These are phyloP conservation scores for Chloroceryle aenea DNA, from an alignment of 2,113 vertebrate species.

Conservation along the genomic window DNA sequence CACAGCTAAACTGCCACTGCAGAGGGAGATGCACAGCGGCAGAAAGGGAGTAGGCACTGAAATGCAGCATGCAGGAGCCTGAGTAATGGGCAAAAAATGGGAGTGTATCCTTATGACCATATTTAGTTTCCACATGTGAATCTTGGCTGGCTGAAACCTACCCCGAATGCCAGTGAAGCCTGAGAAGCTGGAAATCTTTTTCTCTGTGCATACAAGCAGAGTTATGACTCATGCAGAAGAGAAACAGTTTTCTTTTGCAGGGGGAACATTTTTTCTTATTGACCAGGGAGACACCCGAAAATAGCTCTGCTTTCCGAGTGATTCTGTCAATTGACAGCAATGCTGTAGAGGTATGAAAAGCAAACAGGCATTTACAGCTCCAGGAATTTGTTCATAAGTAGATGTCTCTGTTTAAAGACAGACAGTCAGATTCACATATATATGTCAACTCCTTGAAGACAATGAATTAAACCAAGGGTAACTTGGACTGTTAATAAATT, in stretches of 20 bases:
- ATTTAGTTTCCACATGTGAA: conserved; percentile 73
- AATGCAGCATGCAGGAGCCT: conserved; percentile 19
- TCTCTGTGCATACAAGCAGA: conserved; percentile 54
- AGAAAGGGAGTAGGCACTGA: conserved; percentile 47
- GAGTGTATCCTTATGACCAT: conserved; percentile 56
- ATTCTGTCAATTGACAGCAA: neutral
- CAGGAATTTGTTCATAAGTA: neutral
- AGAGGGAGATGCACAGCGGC: neutral
- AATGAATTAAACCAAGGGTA: neutral
- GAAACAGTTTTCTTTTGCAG: conserved; percentile 57
- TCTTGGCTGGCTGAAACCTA: conserved; percentile 53
- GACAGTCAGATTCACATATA: neutral
- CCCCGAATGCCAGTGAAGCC: conserved; percentile 55
- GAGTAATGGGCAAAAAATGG: conserved; percentile 62
- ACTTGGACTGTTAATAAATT: neutral
- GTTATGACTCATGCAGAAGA: conserved; percentile 73
- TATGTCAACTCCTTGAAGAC: neutral
- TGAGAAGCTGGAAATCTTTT: conserved; percentile 69
- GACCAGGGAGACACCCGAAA: conserved; percentile 25
- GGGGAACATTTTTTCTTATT: conserved; percentile 48
- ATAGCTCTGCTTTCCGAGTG: conserved; percentile 13
- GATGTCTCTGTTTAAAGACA: neutral
- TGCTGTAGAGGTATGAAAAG: neutral
- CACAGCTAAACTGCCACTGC: conserved; percentile 8
- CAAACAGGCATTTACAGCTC: neutral